phyloP scores from a whole-genome alignment of 2,888 invertebrate species.

The Yponomeuta evonymella region DNA sequence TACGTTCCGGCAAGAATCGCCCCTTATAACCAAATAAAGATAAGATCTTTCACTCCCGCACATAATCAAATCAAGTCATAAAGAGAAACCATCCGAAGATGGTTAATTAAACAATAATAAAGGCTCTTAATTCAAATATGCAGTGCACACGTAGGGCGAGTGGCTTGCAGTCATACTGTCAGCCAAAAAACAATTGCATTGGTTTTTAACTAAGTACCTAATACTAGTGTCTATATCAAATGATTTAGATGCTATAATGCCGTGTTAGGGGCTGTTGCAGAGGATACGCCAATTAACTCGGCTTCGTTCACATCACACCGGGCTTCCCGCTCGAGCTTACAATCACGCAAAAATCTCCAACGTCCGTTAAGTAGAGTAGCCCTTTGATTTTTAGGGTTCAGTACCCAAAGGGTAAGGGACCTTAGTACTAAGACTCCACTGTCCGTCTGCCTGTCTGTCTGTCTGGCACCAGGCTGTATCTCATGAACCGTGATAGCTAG shows the following conservation, averaged over 20 bases:
- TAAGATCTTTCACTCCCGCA: background rate
- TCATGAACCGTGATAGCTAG: no score
- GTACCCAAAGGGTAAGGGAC: no score
- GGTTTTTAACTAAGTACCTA: background rate
- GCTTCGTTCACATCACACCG: conserved; percentile 65
- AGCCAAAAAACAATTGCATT: background rate
- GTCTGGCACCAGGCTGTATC: no score
- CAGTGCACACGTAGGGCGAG: background rate
- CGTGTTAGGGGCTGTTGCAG: background rate
- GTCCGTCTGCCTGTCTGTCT: no score
- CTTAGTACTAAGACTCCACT: no score
- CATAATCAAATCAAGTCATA: background rate
- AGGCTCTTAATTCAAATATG: background rate
- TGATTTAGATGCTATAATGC: background rate
- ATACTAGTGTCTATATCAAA: background rate
- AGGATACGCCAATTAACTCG: conserved; percentile 60
- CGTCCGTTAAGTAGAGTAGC: background rate
- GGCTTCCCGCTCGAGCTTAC: background rate
- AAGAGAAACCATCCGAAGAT: background rate
- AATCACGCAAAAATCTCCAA: conserved; percentile 5
- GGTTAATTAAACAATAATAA: conserved; percentile 2
- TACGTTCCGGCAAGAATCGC: conserved; percentile 21
- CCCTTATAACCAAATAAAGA: background rate
- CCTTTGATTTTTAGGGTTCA: background rate
- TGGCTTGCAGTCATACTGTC: background rate